Evolutionary conservation across 2,113 vertebrate species (phyloP).

Genomic region (Gymnocephalus cernua): DNA sequence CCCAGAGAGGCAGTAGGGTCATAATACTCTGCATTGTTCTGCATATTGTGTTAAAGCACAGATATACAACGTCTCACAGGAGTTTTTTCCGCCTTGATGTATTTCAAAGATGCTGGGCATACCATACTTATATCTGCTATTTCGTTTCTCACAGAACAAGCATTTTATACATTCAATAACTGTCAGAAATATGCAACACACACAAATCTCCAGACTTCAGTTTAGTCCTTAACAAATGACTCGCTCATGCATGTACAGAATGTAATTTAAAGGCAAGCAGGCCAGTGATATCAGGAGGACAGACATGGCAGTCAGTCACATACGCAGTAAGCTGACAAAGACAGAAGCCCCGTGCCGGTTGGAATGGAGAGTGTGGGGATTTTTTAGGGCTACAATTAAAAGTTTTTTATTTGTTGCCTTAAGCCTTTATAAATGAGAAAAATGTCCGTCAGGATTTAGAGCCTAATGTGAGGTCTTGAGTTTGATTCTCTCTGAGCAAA

Average conservation of each 20-base stretch:
- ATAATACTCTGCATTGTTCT: conserved; percentile 13
- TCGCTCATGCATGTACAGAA: conserved; percentile 14
- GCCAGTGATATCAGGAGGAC: background rate
- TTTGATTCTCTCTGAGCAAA: background rate
- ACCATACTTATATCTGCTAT: too few relatives aligned
- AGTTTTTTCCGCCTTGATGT: background rate
- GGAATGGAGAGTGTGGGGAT: background rate
- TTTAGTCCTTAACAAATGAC: conserved; percentile 24
- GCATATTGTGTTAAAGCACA: background rate
- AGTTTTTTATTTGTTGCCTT: background rate
- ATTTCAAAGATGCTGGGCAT: background rate
- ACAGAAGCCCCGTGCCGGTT: background rate
- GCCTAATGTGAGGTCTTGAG: background rate
- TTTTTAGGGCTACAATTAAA: background rate
- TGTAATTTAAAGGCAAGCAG: conserved; percentile 8
- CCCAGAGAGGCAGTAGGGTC: conserved; percentile 17
- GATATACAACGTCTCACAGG: conserved; percentile 45
- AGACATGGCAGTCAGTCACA: background rate
- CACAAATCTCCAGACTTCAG: conserved; percentile 6
- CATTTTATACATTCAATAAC: conserved; percentile 1
- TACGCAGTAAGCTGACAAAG: background rate
- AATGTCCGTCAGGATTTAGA: background rate
- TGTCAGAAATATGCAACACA: conserved; percentile 28
- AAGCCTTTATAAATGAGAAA: background rate
- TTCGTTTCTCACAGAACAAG: background rate